Evolutionary conservation across 2,113 vertebrate species (phyloP).

Genomic region (Gambusia affinis): DNA sequence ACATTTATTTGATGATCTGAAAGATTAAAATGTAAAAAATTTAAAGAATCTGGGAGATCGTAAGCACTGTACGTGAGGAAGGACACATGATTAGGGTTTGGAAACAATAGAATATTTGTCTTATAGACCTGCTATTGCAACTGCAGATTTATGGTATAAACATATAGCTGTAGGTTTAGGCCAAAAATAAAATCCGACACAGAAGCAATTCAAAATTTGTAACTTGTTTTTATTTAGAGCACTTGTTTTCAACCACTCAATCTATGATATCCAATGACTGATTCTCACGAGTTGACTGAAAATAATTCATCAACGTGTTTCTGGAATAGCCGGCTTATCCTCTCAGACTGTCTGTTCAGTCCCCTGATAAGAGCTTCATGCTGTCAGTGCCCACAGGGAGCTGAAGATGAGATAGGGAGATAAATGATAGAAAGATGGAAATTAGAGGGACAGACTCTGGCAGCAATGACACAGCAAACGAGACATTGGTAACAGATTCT

Average conservation of each 20-base stretch:
- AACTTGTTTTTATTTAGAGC: neutral
- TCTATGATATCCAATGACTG: neutral
- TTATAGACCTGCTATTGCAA: neutral
- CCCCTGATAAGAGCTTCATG: slow-evolving; percentile 33
- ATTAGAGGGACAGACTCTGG: slow-evolving; percentile 20
- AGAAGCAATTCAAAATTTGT: neutral
- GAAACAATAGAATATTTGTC: no score
- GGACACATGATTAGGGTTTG: neutral
- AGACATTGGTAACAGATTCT: slow-evolving; percentile 34
- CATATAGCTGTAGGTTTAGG: neutral
- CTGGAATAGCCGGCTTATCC: neutral
- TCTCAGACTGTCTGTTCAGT: slow-evolving; percentile 16
- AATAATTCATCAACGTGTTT: neutral
- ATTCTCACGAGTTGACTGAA: neutral
- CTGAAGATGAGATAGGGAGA: slow-evolving; percentile 36
- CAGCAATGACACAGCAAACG: slow-evolving; percentile 45
- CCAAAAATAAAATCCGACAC: neutral
- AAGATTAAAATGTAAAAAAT: no score
- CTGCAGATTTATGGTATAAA: neutral
- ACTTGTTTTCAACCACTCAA: neutral
- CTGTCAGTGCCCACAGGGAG: slow-evolving; percentile 34
- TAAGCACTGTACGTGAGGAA: neutral
- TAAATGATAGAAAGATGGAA: slow-evolving; percentile 38
- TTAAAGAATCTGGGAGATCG: no score
- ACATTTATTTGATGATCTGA: no score